Evolutionary conservation across 92 coral and sea anemone species (phyloP), one percentile per base, ranked within the genome.

Genomic region (Bergia puertoricense): DNA sequence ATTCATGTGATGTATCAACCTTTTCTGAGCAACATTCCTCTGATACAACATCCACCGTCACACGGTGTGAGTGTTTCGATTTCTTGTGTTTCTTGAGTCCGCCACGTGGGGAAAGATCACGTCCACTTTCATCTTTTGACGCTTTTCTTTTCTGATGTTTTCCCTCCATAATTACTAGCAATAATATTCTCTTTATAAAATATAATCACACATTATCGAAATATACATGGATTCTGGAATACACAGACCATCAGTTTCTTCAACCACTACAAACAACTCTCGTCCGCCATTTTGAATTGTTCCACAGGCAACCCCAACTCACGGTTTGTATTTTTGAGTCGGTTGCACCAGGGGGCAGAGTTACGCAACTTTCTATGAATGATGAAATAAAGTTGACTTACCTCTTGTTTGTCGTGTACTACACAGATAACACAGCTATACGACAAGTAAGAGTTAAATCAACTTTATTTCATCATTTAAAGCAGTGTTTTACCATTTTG

Each of bases 221-320:
- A 84, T 16, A 14, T 4, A 15, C 40, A 1, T 2, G 50, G 5
- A 22, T 43, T 42, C 54, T 40, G 3, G 42, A 68, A 11, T 23
- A 7, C n/a, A 11, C 74, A 62, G 41, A 41, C 20, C 44, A 4
- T 81, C 41, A 65, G 46, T 40, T 39, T 4, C 8, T n/a, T 1
- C 42, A 14, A 20, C 7, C 42, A n/a, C 72, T n/a, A n/a, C 22
- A 15, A 40, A 41, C 85, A 39, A 30, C 30, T 30, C 30, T 62
- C 75, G 77, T 84, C 87, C 87, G 87, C 87, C 87, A 84, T 84
- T 48, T 84, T 84, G 87, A 69, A 84, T 18, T 10, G 87, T 4
- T 40, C 36, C 37, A 30, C 30, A 30, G 30, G 30, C 30, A 30
- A 30, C 30, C 30, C 30, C 30, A 30, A 30, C 30, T 30, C 30